Evolutionary conservation across 1,140 invertebrate genomes (phyloP).

Genomic region (Ruditapes philippinarum): DNA sequence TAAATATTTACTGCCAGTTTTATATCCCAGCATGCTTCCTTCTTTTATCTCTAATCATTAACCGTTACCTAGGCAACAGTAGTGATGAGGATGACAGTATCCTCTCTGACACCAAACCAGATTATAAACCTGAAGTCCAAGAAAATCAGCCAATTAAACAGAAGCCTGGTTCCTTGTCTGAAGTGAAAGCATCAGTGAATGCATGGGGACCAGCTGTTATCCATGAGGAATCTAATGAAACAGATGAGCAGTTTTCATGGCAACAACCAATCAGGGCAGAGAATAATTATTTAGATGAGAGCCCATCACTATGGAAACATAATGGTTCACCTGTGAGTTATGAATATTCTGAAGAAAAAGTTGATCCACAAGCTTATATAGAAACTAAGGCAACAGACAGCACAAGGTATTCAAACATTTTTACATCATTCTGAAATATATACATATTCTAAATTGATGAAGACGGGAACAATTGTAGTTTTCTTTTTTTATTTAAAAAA

Average conservation of each 20-base stretch:
- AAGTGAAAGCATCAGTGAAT: background rate
- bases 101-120: conserved; percentile 35
- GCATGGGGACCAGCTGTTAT: conserved; percentile 10
- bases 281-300: background rate
- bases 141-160: background rate
- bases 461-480: no score
- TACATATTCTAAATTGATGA: no score
- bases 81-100: conserved; percentile 65
- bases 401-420: no score
- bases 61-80: conserved; percentile 56
- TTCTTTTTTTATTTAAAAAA: no score
- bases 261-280: background rate
- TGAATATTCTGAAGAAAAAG: background rate
- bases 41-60: background rate
- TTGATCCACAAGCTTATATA: background rate
- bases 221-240: conserved; percentile 22
- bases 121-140: conserved; percentile 30
- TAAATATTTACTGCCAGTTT: background rate
- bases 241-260: background rate
- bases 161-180: background rate
- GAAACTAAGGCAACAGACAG: background rate
- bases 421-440: no score
- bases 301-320: background rate
- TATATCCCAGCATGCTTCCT: background rate
- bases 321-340: background rate